Percentiles rank a stretch among this genome's conserved stretches.
These are phyloP conservation scores for Mesorhabditis belari DNA, from an alignment of 2,888 invertebrate genomes.

Conservation along the genomic window DNA sequence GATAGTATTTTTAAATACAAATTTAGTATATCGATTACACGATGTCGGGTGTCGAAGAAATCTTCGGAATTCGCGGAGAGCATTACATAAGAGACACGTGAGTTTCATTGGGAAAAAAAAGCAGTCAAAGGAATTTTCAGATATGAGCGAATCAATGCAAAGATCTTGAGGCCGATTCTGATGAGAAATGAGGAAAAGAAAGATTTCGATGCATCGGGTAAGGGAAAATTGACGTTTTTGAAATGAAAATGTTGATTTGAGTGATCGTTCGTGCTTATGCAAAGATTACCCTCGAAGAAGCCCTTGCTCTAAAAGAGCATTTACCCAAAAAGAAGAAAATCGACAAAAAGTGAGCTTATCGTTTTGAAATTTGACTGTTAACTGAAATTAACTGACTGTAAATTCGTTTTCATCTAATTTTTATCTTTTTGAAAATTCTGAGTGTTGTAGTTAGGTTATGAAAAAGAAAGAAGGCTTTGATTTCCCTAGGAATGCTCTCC, in stretches of 20 bases:
- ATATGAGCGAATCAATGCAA: constrained; percentile 46
- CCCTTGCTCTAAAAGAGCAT: constrained; percentile 11
- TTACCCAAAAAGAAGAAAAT: too few species aligned
- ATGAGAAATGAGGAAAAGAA: constrained; percentile 33
- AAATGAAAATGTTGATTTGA: not conserved
- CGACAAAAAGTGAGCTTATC: too few species aligned
- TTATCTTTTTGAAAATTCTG: too few species aligned
- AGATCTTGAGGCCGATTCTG: constrained; percentile 40
- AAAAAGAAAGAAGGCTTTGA: too few species aligned
- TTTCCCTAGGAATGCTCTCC: too few species aligned
- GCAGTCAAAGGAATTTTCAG: constrained; percentile 13
- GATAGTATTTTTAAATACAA: not conserved
- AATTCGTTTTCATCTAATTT: too few species aligned
- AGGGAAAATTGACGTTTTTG: not conserved
- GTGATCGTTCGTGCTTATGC: constrained; percentile 42
- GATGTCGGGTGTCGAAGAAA: constrained; percentile 93
- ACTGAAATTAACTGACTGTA: too few species aligned
- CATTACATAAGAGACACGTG: constrained; percentile 42
- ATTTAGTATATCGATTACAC: constrained; percentile 87
- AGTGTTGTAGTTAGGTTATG: too few species aligned
- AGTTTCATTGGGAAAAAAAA: constrained; percentile 1
- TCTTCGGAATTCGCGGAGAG: constrained; percentile 79
- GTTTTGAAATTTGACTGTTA: too few species aligned
- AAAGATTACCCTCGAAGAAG: constrained; percentile 41
- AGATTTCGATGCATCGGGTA: constrained; percentile 40